Percentiles rank a stretch among this genome's conserved stretches.
Conservation (phyloP, 2,113 vertebrate species). For the Clarias magur region DNA sequence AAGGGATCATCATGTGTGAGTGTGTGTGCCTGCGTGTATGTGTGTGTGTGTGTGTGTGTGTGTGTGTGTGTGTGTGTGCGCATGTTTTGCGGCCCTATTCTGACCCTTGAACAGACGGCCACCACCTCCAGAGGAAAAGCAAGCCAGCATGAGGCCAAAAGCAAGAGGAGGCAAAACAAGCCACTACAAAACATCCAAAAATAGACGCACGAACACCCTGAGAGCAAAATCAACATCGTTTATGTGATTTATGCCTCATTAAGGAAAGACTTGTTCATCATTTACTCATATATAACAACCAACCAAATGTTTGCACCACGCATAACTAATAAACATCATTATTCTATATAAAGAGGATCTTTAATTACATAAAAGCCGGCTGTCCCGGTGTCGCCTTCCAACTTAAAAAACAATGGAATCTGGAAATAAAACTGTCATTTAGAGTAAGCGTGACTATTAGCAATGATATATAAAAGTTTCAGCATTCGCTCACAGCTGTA, state of each 20-base stretch:
- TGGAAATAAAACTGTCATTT: not conserved
- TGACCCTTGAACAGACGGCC: slow-evolving; percentile 50
- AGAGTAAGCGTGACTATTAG: not conserved
- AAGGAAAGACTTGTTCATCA: slow-evolving; percentile 8
- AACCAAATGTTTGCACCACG: not conserved
- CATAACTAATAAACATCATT: not conserved
- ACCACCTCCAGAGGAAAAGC: slow-evolving; percentile 47
- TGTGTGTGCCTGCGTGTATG: slow-evolving; percentile 49
- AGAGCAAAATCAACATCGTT: slow-evolving; percentile 5
- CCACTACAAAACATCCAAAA: slow-evolving; percentile 18
- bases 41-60: not conserved
- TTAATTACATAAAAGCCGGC: not conserved
- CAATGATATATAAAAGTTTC: not conserved
- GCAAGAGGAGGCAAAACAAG: slow-evolving; percentile 41
- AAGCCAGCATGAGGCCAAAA: slow-evolving; percentile 35
- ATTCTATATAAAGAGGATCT: slow-evolving; percentile 7
- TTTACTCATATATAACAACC: slow-evolving; percentile 16
- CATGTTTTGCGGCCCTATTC: slow-evolving; percentile 20
- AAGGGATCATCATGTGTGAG: slow-evolving; percentile 54
- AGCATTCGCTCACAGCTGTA: not conserved
- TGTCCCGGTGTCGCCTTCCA: not conserved
- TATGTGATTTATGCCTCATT: slow-evolving; percentile 20
- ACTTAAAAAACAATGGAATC: not conserved
- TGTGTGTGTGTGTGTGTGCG: not conserved
- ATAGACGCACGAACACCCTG: not conserved